Conservation (phyloP, 2,113 vertebrate species). For the Trogon melanurus region DNA sequence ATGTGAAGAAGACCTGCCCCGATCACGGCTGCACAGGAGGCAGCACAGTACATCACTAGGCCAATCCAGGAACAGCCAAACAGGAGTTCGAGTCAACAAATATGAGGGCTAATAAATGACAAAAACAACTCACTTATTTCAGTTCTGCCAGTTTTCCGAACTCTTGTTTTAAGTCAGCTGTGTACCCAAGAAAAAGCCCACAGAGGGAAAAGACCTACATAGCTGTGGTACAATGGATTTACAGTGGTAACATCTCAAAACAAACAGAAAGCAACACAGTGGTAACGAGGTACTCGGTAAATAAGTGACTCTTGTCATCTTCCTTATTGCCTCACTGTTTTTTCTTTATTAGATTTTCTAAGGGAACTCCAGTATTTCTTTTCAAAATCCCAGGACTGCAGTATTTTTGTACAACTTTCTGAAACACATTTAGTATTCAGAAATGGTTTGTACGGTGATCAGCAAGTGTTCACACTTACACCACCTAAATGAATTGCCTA, state of each 20-base stretch:
- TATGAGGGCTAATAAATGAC: not conserved
- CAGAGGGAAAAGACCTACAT: accelerated
- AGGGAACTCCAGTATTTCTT: not conserved
- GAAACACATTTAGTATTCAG: not conserved
- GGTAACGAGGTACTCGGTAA: not conserved
- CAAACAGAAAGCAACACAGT: not conserved
- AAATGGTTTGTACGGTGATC: not conserved
- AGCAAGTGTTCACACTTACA: not conserved
- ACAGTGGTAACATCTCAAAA: not conserved
- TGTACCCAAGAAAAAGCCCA: not conserved
- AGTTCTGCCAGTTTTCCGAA: not conserved
- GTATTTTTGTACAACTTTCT: not conserved
- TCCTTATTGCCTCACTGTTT: not conserved
- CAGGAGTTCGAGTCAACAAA: not conserved
- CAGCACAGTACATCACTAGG: not conserved
- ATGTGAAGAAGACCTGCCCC: not conserved
- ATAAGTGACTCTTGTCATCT: not conserved
- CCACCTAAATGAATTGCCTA: not conserved
- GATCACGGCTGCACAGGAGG: not conserved
- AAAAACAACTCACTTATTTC: not conserved
- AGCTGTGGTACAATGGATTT: not conserved
- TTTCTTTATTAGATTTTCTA: not conserved
- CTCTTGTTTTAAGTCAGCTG: not conserved
- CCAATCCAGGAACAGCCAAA: not conserved
- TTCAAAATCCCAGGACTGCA: not conserved